Base-by-base conservation (phyloP, 2,888 invertebrate species). In the Chirona hameri region DNA sequence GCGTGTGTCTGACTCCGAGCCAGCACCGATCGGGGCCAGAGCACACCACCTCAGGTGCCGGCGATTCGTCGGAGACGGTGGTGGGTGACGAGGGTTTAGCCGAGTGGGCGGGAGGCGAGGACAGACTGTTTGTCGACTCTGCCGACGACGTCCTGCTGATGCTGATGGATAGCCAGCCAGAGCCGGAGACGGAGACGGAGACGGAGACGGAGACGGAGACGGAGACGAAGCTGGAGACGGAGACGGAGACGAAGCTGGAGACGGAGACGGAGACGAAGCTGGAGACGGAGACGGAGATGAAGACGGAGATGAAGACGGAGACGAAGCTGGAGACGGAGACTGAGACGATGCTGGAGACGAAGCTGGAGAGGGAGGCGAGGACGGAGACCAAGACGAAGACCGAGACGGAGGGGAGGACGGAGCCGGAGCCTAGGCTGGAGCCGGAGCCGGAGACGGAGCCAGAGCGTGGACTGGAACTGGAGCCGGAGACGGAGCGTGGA, bases 161-260 rank as follows among this genome's bases (percentile, higher is more conserved):
- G 72, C 72, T 72, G 72, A 72, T 72, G 72, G 72, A 72, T n/a
- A n/a, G n/a, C n/a, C 27, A 3, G 72, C 31, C 72, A 31, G 27
- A 12, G 69, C 0, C 69, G 69, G 52, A 15, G 52, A 52, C 52
- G 52, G 52, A 52, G 52, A 15, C 72, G 29, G 31, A 18, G 7
- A 5, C 29, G 29, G 29, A 27, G 72, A 29, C 72, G 27, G 24
- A n/a, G 29, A 5, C 7, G 27, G 69, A 69, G 12, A 10, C 29
- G 69, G 69, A 27, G 69, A 5, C 27, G n/a, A 9, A 60, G 60
- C 12, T 24, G 60, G 60, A 21, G 60, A n/a, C 9, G 1, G 4
- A n/a, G 21, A 39, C 39, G 39, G 60, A n/a, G 9, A n/a, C 60
- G 21, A 3, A 9, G 60, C 12, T 24, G 24, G 60, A n/a, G 60